Evolutionary conservation across 2,113 vertebrate species (phyloP).

Genomic region (Melanerpes aurifrons): DNA sequence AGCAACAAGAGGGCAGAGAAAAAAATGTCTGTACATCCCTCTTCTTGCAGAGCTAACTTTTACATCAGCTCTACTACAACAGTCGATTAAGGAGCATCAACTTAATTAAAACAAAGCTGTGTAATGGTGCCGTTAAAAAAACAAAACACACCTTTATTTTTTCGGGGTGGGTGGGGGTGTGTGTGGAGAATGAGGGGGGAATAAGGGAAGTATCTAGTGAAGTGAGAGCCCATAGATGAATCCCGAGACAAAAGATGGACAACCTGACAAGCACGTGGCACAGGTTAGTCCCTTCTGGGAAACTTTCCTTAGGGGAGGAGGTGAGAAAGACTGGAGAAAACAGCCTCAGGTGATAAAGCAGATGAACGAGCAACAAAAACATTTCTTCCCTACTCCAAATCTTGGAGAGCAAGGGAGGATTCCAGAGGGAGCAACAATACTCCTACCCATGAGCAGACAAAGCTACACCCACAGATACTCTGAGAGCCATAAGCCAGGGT

Average conservation of each 20-base stretch:
- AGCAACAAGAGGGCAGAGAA: not conserved
- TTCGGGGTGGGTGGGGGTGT: not conserved
- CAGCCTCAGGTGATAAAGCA: not conserved
- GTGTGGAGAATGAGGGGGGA: not conserved
- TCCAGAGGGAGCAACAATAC: not conserved
- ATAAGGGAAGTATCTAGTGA: not conserved
- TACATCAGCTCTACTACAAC: not conserved
- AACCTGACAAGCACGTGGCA: not conserved
- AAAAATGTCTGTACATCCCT: not conserved
- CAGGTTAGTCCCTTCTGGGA: not conserved
- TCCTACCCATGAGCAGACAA: not conserved
- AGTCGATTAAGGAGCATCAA: not conserved
- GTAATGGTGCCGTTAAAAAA: not conserved
- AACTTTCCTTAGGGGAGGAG: not conserved
- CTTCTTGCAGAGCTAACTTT: not conserved
- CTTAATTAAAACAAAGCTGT: not conserved
- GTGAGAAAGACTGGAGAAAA: not conserved
- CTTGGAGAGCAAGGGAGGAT: not conserved
- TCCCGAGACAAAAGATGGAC: not conserved
- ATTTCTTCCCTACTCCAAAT: not conserved
- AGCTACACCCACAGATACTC: not conserved
- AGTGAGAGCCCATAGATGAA: not conserved
- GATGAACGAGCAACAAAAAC: not conserved
- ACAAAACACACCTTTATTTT: not conserved
- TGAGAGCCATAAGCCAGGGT: not conserved